Conservation (phyloP, 2,888 invertebrate genomes). For the Coecobrya sp. region DNA sequence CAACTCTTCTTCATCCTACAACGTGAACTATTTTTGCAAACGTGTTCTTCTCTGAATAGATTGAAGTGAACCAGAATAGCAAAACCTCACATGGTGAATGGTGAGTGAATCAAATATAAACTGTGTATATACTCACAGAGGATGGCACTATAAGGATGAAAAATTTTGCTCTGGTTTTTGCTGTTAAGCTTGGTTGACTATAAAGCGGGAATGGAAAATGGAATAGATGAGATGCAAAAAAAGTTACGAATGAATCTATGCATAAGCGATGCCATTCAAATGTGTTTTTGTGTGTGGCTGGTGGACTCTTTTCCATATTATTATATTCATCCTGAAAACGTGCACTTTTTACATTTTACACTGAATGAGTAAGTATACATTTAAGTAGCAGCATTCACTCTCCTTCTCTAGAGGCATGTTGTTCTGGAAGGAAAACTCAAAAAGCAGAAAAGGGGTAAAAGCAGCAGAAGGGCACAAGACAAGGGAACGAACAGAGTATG, state of each 20-base stretch:
- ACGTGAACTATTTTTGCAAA: constrained; percentile 52
- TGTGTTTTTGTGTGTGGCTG: constrained; percentile 8
- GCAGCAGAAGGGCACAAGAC: constrained; percentile 4
- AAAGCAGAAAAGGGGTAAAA: constrained; percentile 32
- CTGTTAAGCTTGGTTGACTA: background rate
- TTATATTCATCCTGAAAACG: constrained; percentile 13
- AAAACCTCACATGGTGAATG: background rate
- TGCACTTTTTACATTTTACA: constrained; percentile 7
- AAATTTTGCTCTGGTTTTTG: background rate
- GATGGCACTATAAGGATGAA: background rate
- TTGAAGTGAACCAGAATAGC: constrained; percentile 42
- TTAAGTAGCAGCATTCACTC: constrained; percentile 22
- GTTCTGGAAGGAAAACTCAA: constrained; percentile 34
- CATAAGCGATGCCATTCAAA: constrained; percentile 3
- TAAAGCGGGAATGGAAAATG: background rate
- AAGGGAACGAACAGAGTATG: constrained; percentile 20
- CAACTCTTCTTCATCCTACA: background rate
- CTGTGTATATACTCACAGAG: background rate
- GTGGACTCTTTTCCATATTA: background rate
- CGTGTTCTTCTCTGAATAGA: constrained; percentile 27
- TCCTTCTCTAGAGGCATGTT: constrained; percentile 8
- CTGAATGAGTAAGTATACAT: background rate
- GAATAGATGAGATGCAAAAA: constrained; percentile 4
- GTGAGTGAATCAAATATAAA: constrained; percentile 28
- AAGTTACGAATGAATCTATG: constrained; percentile 10